Conservation (phyloP, 2,113 vertebrate species). For the Periophthalmodon schlosseri region DNA sequence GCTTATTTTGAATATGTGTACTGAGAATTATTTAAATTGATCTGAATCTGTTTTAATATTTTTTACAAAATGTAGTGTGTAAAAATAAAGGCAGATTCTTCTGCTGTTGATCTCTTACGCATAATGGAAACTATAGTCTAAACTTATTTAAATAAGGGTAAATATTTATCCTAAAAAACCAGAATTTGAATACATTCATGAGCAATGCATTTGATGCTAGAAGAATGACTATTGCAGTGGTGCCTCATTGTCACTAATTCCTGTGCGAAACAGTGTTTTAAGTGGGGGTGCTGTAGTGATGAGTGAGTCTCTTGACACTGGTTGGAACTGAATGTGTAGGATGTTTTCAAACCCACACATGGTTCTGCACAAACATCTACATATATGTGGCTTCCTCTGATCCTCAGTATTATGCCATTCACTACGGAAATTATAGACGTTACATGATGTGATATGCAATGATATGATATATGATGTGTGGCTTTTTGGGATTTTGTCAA, state of each 20-base stretch:
- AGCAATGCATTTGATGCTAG: not conserved
- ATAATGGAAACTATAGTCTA: not conserved
- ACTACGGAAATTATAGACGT: not conserved
- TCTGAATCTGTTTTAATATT: too few species aligned
- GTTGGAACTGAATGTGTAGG: not conserved
- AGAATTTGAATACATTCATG: not conserved
- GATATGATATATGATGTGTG: not conserved
- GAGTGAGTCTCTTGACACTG: constrained; percentile 3
- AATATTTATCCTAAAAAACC: not conserved
- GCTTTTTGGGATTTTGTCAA: not conserved
- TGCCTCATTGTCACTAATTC: not conserved
- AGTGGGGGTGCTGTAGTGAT: not conserved
- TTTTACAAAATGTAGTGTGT: too few species aligned
- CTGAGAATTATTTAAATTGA: too few species aligned
- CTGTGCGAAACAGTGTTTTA: not conserved
- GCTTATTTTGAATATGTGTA: not conserved
- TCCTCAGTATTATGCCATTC: not conserved
- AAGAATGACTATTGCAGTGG: not conserved
- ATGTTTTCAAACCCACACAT: constrained; percentile 10
- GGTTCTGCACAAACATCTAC: not conserved
- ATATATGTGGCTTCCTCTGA: not conserved
- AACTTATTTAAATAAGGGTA: not conserved
- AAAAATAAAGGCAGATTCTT: not conserved
- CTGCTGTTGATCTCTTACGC: not conserved
- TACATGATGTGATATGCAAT: not conserved